These are phyloP conservation scores for Tympanuchus pallidicinctus DNA, from an alignment of 2,113 vertebrate genomes.

Conservation along the genomic window DNA sequence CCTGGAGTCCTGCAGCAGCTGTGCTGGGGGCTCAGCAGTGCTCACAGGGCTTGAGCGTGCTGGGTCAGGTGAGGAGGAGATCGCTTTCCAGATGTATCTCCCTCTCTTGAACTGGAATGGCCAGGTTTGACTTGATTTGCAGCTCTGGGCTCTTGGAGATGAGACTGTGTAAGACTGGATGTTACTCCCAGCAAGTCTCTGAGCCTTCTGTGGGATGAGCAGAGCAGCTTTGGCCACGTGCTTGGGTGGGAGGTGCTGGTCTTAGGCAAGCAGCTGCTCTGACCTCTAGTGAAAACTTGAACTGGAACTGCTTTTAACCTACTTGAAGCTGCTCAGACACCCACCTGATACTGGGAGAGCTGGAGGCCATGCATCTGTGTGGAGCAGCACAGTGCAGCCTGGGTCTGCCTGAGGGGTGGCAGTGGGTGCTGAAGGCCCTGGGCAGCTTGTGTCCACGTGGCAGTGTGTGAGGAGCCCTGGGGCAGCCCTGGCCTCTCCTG, in stretches of 20 bases:
- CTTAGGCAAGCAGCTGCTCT: background rate
- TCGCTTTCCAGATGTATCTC: background rate
- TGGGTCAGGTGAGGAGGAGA: background rate
- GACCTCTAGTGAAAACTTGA: background rate
- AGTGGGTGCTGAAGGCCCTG: background rate
- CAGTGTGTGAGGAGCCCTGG: background rate
- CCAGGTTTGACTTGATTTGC: background rate
- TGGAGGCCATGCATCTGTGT: rapidly evolving
- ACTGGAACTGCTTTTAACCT: background rate
- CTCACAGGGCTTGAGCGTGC: rapidly evolving
- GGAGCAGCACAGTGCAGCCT: rapidly evolving
- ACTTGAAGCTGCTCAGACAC: background rate
- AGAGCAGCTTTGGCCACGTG: background rate
- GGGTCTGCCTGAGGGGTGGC: background rate
- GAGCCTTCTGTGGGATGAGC: background rate
- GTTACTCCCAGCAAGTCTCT: background rate
- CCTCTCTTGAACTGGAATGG: background rate
- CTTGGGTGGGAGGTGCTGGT: background rate
- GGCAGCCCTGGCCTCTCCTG: background rate
- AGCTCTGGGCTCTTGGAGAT: background rate
- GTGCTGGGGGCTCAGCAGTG: rapidly evolving
- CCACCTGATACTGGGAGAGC: rapidly evolving
- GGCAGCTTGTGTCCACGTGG: background rate
- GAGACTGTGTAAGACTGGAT: background rate
- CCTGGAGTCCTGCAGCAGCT: background rate